Conservation (phyloP, 2,888 invertebrate genomes). For the Buathra laborator region DNA sequence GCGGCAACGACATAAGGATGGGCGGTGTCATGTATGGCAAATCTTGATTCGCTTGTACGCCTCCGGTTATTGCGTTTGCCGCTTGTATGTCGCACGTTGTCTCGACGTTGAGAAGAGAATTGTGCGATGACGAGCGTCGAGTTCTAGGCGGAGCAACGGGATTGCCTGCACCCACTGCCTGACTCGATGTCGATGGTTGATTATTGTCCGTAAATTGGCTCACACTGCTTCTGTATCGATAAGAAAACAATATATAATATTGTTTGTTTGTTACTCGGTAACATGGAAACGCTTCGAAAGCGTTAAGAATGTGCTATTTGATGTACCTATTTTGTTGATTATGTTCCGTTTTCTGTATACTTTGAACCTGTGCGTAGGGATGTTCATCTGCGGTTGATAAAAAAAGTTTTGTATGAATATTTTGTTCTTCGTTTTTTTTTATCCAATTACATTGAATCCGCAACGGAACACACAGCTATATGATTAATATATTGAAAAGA, state of each 20-base stretch:
- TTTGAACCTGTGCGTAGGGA: conserved; percentile 91
- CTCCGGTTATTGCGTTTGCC: conserved; percentile 94
- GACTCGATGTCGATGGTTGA: conserved; percentile 79
- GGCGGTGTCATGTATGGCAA: conserved; percentile 96
- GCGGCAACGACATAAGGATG: conserved; percentile 85
- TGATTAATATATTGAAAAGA: too few relatives aligned
- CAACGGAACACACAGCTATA: too few relatives aligned
- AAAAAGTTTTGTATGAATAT: conserved; percentile 20
- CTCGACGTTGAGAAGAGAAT: conserved; percentile 80
- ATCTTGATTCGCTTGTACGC: conserved; percentile 94
- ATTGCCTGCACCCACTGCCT: conserved; percentile 75
- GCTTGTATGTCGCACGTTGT: conserved; percentile 88
- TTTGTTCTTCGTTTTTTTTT: conserved; percentile 44
- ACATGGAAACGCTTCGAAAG: background rate
- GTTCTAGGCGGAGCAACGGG: conserved; percentile 86
- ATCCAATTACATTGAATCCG: background rate
- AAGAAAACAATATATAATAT: conserved; percentile 29
- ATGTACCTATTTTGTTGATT: conserved; percentile 79
- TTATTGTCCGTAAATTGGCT: conserved; percentile 75
- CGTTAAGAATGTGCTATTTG: background rate
- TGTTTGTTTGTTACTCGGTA: background rate
- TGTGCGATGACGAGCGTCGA: conserved; percentile 86
- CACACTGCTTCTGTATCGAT: conserved; percentile 74
- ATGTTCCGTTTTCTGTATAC: conserved; percentile 80
- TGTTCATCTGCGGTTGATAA: conserved; percentile 86